A percentile compares a stretch with the other conserved stretches of the same genome.
phyloP scores from a whole-genome alignment of 2,797 vertebrate species.

The Monodelphis domestica region DNA sequence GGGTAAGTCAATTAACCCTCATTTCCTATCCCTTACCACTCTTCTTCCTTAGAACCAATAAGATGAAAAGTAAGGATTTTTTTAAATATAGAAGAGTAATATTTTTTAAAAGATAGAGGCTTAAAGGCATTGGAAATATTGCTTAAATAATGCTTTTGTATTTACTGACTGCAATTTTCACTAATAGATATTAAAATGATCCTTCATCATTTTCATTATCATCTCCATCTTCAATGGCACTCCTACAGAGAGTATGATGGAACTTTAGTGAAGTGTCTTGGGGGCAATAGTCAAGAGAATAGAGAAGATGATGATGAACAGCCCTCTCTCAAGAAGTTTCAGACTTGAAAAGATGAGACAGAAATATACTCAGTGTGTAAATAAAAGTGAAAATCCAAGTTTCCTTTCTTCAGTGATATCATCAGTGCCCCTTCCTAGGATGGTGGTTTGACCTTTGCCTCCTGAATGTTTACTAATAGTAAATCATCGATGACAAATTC shows the following conservation, averaged over 20 bases:
- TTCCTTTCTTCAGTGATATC: not conserved
- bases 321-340: not conserved
- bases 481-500: not conserved
- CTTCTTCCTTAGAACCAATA: too few relatives aligned
- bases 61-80: too few relatives aligned
- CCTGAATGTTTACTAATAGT: not conserved
- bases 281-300: not conserved
- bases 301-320: not conserved
- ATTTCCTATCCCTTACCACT: too few relatives aligned
- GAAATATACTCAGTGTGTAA: not conserved
- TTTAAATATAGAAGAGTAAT: too few relatives aligned
- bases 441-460: not conserved
- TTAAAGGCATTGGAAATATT: not conserved
- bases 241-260: not conserved
- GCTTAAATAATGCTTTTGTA: not conserved
- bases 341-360: not conserved
- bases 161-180: not conserved
- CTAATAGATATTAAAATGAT: not conserved
- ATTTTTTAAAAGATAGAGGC: not conserved
- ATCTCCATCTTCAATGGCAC: not conserved
- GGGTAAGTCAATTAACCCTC: too few relatives aligned
- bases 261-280: not conserved
- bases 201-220: not conserved
- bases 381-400: not conserved
- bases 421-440: not conserved